Percentiles rank a stretch among this genome's conserved stretches.
These are phyloP conservation scores for Pecten maximus DNA, from an alignment of 2,888 invertebrate genomes.

Conservation along the genomic window DNA sequence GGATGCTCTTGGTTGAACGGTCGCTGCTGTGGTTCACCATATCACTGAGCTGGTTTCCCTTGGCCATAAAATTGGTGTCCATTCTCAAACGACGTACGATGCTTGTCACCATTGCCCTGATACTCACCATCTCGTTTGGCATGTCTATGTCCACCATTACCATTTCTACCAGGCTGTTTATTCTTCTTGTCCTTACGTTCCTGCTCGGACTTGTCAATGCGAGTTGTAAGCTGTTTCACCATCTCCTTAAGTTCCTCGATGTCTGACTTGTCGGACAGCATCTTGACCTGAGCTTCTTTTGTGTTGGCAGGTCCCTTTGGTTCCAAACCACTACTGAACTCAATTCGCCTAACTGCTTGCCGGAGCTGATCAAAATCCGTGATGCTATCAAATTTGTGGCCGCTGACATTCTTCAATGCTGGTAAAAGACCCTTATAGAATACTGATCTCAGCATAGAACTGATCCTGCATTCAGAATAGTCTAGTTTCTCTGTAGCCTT, in stretches of 20 bases:
- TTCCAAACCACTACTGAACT: background rate
- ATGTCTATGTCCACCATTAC: too few relatives aligned
- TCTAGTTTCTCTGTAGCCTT: constrained; percentile 25
- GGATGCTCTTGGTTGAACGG: too few relatives aligned
- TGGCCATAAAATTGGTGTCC: too few relatives aligned
- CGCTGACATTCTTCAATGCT: background rate
- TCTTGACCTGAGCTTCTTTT: background rate
- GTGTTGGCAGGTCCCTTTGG: background rate
- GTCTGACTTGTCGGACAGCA: background rate
- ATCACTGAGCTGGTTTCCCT: too few relatives aligned
- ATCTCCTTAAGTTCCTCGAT: background rate
- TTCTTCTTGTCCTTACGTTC: background rate
- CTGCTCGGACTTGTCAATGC: too few relatives aligned
- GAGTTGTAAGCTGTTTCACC: too few relatives aligned
- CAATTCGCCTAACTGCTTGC: background rate
- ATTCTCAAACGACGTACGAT: too few relatives aligned
- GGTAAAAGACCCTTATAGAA: background rate
- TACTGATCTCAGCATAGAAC: background rate
- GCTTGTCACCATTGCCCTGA: too few relatives aligned
- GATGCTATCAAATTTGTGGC: background rate
- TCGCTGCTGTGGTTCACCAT: too few relatives aligned
- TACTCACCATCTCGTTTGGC: too few relatives aligned
- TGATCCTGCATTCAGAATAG: background rate
- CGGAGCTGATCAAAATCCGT: background rate
- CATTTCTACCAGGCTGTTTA: too few relatives aligned